phyloP scores from a whole-genome alignment of 2,888 invertebrate genomes.

The Spilosoma lubricipeda region DNA sequence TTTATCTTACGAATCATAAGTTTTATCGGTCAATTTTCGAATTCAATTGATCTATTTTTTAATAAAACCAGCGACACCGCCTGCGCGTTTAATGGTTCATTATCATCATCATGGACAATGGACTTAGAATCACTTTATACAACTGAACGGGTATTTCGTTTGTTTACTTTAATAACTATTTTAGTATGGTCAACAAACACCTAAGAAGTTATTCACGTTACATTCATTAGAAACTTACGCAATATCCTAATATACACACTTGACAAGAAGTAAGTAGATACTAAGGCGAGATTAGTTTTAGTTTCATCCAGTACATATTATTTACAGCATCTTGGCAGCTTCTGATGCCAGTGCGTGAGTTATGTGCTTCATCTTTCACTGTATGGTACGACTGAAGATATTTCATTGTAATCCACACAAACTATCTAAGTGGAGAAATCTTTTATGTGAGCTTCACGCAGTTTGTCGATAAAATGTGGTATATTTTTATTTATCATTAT shows the following conservation, averaged over 20 bases:
- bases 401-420: slow-evolving; percentile 9
- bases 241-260: not conserved
- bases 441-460: not conserved
- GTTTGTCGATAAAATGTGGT: too few relatives aligned
- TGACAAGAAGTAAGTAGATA: not conserved
- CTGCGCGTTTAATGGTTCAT: too few relatives aligned
- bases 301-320: not conserved
- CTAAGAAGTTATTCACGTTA: not conserved
- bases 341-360: not conserved
- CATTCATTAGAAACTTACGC: not conserved
- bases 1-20: not conserved
- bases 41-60: too few relatives aligned
- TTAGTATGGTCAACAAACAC: too few relatives aligned
- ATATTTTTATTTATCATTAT: too few relatives aligned
- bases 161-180: too few relatives aligned
- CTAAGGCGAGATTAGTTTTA: not conserved
- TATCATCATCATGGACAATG: too few relatives aligned
- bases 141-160: too few relatives aligned
- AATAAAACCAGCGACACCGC: too few relatives aligned
- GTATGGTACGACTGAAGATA: slow-evolving; percentile 2
- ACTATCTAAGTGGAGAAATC: slow-evolving; percentile 3
- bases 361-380: slow-evolving; percentile 6
- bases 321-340: slow-evolving; percentile 14
- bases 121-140: too few relatives aligned
- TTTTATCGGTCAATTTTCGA: too few relatives aligned